Evolutionary conservation across 1,140 invertebrate genomes (phyloP).

Genomic region (Cydia strobilella): DNA sequence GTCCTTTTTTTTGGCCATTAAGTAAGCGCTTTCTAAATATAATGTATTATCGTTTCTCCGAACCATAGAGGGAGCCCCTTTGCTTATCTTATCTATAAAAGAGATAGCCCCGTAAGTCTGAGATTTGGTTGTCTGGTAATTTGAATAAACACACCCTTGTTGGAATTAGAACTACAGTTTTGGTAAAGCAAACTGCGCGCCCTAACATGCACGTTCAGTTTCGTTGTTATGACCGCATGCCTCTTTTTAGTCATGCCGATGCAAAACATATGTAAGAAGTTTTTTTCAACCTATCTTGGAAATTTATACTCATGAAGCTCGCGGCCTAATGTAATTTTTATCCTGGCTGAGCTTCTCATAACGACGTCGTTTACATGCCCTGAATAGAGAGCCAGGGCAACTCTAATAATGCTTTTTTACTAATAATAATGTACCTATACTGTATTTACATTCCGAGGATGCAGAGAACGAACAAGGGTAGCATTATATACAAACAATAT

Average conservation of each 20-base stretch:
- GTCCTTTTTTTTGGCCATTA: slow-evolving; percentile 48
- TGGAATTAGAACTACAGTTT: not conserved
- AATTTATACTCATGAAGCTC: slow-evolving; percentile 13
- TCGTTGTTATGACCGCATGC: not conserved
- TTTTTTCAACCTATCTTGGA: not conserved
- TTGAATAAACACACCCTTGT: slow-evolving; percentile 10
- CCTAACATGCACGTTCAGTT: slow-evolving; percentile 1
- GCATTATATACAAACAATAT: too few species aligned
- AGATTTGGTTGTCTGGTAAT: slow-evolving; percentile 43
- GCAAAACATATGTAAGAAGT: not conserved
- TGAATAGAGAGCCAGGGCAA: not conserved
- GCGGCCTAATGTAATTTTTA: slow-evolving; percentile 4
- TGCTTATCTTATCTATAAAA: slow-evolving; percentile 61
- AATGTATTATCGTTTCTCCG: slow-evolving; percentile 44
- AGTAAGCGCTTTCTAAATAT: slow-evolving; percentile 58
- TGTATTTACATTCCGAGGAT: not conserved
- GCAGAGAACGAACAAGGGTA: not conserved
- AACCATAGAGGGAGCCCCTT: slow-evolving; percentile 48
- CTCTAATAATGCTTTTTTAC: not conserved
- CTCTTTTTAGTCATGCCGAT: not conserved
- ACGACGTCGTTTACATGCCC: slow-evolving; percentile 12
- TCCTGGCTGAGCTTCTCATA: not conserved
- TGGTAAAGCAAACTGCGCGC: slow-evolving; percentile 9
- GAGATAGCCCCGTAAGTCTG: slow-evolving; percentile 46
- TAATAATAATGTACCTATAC: not conserved